Conservation (phyloP, 2,797 vertebrate species). For the Menidia menidia region DNA sequence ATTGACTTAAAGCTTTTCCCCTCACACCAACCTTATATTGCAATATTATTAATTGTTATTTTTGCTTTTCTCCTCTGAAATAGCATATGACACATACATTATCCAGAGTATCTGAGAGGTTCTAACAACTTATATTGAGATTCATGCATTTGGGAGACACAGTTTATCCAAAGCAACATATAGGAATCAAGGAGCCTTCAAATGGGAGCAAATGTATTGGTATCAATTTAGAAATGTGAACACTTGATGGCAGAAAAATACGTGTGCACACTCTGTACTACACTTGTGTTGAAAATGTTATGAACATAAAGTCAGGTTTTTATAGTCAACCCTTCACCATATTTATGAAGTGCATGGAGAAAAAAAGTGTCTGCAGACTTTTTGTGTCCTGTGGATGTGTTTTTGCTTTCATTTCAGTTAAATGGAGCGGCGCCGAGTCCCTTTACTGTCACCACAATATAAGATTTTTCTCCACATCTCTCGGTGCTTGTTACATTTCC, state of each 20-base stretch:
- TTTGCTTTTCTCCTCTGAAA: background rate
- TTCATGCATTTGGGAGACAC: too few relatives aligned
- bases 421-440: background rate
- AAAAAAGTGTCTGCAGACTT: background rate
- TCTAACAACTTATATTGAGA: too few relatives aligned
- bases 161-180: too few relatives aligned
- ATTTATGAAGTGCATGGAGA: background rate
- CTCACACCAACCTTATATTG: background rate
- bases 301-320: too few relatives aligned
- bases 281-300: too few relatives aligned
- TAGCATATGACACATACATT: too few relatives aligned
- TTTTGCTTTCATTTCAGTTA: background rate
- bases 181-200: too few relatives aligned
- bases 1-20: background rate
- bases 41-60: background rate
- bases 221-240: background rate
- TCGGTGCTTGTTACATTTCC: background rate
- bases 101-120: too few relatives aligned
- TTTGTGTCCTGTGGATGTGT: background rate
- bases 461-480: background rate
- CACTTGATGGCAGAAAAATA: background rate
- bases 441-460: background rate
- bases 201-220: too few relatives aligned
- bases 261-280: too few relatives aligned
- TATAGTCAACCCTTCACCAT: too few relatives aligned